These are phyloP conservation scores for Sarcophaga carnaria DNA, from an alignment of 2,888 invertebrate genomes.

Conservation along the genomic window DNA sequence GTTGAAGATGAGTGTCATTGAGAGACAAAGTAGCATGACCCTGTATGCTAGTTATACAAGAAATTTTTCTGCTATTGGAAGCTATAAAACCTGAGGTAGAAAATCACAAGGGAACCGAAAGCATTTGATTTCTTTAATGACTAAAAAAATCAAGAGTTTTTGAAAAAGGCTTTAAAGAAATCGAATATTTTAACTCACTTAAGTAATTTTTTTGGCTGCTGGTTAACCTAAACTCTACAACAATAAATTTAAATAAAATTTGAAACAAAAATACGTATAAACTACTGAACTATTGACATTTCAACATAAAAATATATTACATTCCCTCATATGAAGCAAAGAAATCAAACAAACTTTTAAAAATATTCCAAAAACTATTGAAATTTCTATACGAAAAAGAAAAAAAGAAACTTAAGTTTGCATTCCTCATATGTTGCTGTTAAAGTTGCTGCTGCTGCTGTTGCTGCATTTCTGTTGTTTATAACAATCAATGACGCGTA, in stretches of 20 bases:
- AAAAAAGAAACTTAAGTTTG: conserved; percentile 27
- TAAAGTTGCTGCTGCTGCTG: conserved; percentile 15
- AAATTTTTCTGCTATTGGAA: no score
- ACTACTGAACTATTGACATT: neutral
- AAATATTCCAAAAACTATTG: neutral
- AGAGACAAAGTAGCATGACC: no score
- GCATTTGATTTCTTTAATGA: no score
- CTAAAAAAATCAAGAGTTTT: no score
- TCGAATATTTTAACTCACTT: no score
- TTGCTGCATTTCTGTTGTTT: conserved; percentile 28
- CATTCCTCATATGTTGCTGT: conserved; percentile 10
- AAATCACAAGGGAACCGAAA: no score
- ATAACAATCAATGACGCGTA: conserved; percentile 63
- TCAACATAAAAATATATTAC: neutral
- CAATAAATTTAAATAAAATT: neutral
- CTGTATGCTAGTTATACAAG: no score
- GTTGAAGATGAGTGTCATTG: no score
- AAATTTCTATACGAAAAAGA: conserved; percentile 23
- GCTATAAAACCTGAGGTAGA: no score
- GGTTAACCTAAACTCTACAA: no score
- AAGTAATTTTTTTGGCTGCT: no score
- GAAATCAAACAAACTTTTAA: conserved; percentile 31
- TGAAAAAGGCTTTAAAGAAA: no score
- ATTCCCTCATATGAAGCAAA: neutral
- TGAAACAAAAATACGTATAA: neutral